Base-by-base conservation (phyloP, 2,888 invertebrate genomes). In the Xanthia icteritia region DNA sequence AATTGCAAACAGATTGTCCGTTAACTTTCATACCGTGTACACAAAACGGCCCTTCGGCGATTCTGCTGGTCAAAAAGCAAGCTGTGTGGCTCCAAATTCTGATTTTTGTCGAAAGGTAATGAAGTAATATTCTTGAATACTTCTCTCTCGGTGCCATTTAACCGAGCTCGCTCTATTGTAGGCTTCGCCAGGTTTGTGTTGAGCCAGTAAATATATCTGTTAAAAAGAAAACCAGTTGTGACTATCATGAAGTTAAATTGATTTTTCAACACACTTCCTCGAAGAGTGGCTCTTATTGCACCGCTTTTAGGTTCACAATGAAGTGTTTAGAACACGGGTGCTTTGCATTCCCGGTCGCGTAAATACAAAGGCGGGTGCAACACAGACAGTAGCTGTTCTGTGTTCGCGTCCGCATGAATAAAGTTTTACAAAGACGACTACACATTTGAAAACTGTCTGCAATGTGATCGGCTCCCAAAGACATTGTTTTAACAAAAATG, bases 141-240 rank as follows among this genome's bases (percentile, higher is more conserved):
- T 54, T 97, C 93, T 51, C 65, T 45, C 27, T 45, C 27, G 3
- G 45, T 6, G 27, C 45, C 45, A 45, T 65, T 27, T 1, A 65
- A 97, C 73, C 97, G 97, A 2, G 98, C 97, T 76, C 98, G 96
- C 92, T 99, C 98, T 77, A 99, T 98, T 97, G 27, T 68, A 97
- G 42, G 54, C 69, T 97, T 97, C n/a, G 95, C 94, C 23, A 95
- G 94, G 90, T 98, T 97, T 88, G 97, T 97, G 94, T 99, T 99
- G 13, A 98, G 98, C 99, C 99, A 99, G 92, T 98, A 99, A 78
- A 99, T 95, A 83, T 97, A 97, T 72, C 98, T 98, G 93, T 42
- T 54, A n/a, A 27, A 96, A 64, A 79, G 61, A 79, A 56, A 9
- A 71, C 17, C 4, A 11, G 36, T 48, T 58, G 48, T 66, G n/a